Evolutionary conservation across 2,888 invertebrate species (phyloP), one percentile per base, ranked within the genome.

Genomic region (Allophyes oxyacanthae): DNA sequence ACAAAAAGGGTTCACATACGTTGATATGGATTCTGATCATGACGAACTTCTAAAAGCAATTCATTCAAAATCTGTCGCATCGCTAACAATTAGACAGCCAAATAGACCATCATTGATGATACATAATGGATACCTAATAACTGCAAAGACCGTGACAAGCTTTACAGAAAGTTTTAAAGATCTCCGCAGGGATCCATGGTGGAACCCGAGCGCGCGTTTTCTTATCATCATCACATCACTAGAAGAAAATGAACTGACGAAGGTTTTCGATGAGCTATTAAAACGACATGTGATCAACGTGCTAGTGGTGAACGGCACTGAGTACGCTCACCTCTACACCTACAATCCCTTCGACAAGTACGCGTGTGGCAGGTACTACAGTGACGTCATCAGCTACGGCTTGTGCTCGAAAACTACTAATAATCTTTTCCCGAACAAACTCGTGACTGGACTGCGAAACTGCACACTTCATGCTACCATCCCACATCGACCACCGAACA

Each of bases 191-290:
- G 85, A 84, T 13, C 11, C 50, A 0, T 38, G 65, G 0, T 89
- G 89, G 89, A 82, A 80, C 33, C 89, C 89, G 0, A 46, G 70
- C 9, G 76, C 78, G 1, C 68, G 68, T 15, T 83, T 86, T 36
- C 51, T 85, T 4, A 71, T 89, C 8, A 43, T 85, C 4, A 59
- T 88, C 6, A 61, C 66, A 43, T 34, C 48, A 0, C 53, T 86
- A 0, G n/a, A 63, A 6, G 36, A 37, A 5, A 5, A 34, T 0
- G 55, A 79, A 10, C 45, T 85, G 1, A 45, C 44, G 6, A 33
- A 55, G 6, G 67, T 90, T 8, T 89, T 91, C 43, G 66, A 86
- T 25, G 56, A 64, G 26, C 62, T 90, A 15, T 53, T 89, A 14
- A 41, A n/a, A n/a, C n/a, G n/a, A n/a, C n/a, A n/a, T n/a, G n/a